These are phyloP conservation scores for Irena cyanogastra DNA, from an alignment of 2,113 vertebrate genomes.

Conservation along the genomic window DNA sequence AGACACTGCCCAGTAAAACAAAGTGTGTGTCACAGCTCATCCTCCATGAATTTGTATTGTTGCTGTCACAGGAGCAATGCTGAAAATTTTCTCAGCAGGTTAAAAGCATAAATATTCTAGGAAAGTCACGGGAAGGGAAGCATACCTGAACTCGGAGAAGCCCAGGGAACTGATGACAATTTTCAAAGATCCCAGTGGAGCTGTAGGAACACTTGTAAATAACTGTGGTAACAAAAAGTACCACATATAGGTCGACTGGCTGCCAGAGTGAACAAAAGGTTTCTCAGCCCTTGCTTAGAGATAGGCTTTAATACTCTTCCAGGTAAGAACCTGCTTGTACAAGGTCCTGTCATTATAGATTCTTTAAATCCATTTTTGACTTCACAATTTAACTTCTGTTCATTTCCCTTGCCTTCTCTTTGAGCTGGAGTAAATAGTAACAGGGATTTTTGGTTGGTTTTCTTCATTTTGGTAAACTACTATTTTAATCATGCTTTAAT, in stretches of 20 bases:
- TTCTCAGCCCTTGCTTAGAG: neutral
- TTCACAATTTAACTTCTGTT: neutral
- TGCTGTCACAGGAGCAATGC: neutral
- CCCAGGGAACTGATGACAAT: neutral
- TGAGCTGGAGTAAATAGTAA: neutral
- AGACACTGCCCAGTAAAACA: neutral
- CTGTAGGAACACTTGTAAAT: neutral
- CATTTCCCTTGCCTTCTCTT: neutral
- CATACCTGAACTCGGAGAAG: neutral
- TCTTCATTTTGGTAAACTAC: neutral
- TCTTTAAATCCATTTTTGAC: neutral
- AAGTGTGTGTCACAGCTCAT: neutral
- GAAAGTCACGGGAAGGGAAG: neutral
- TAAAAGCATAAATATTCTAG: neutral
- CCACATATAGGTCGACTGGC: rapidly evolving
- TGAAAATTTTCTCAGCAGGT: neutral
- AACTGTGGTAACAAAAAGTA: neutral
- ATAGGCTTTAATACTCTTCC: neutral
- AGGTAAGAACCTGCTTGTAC: neutral
- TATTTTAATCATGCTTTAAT: neutral
- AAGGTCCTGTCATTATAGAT: neutral
- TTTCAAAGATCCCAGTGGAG: neutral
- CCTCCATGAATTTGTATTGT: neutral
- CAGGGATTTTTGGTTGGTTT: neutral
- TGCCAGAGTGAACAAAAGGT: neutral